Percentiles rank a stretch among this genome's conserved stretches.
phyloP scores from a whole-genome alignment of 1,140 invertebrate species.

The Limonius californicus region DNA sequence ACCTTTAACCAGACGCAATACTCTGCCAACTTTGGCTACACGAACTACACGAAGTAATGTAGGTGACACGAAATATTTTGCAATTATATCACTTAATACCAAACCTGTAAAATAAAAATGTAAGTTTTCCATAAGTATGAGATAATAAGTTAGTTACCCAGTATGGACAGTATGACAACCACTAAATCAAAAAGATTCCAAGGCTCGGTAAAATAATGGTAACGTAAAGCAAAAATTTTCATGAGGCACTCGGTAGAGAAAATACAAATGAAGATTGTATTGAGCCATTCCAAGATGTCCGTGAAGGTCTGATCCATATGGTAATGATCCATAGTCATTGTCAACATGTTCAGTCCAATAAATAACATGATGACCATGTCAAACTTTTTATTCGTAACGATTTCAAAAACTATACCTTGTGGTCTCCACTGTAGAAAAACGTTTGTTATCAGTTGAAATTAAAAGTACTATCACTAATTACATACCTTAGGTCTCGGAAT shows the following conservation, averaged over 20 bases:
- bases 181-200: slow-evolving; percentile 99
- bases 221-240: slow-evolving; percentile 94
- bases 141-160: slow-evolving; percentile 61
- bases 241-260: slow-evolving; percentile 96
- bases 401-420: slow-evolving; percentile 94
- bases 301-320: slow-evolving; percentile 80
- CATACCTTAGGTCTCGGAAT: slow-evolving; percentile 92
- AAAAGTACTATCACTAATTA: slow-evolving; percentile 22
- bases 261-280: slow-evolving; percentile 97
- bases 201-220: slow-evolving; percentile 98
- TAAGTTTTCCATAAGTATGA: neutral
- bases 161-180: slow-evolving; percentile 97
- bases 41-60: slow-evolving; percentile 94
- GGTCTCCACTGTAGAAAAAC: slow-evolving; percentile 79
- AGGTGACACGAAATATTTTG: slow-evolving; percentile 96
- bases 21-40: slow-evolving; percentile 95
- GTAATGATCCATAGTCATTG: slow-evolving; percentile 97
- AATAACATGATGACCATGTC: slow-evolving; percentile 99
- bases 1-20: slow-evolving; percentile 93
- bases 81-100: slow-evolving; percentile 92
- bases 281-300: slow-evolving; percentile 82
- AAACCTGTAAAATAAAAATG: slow-evolving; percentile 65
- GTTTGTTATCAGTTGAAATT: neutral
- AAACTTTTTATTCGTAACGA: slow-evolving; percentile 97
- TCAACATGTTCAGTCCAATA: slow-evolving; percentile 97